These are phyloP conservation scores for Macrotus californicus DNA, from an alignment of 2,113 vertebrate genomes.

Conservation along the genomic window DNA sequence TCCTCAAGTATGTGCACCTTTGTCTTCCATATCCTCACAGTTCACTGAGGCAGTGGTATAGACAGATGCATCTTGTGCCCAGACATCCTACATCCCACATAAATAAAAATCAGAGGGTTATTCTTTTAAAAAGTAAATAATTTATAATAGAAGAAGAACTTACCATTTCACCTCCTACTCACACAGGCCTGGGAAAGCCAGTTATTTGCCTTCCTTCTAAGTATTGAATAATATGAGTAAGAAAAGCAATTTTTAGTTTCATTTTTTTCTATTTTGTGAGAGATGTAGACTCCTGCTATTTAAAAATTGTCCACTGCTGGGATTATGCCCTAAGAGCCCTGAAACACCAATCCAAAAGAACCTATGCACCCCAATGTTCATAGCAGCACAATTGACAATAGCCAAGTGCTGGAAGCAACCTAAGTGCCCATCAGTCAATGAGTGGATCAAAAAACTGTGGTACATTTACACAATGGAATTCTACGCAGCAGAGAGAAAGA, in stretches of 20 bases:
- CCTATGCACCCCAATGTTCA: no score
- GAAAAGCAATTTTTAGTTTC: background rate
- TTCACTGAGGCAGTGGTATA: background rate
- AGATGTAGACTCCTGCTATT: background rate
- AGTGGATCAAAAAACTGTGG: no score
- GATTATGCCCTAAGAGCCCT: no score
- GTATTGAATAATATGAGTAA: background rate
- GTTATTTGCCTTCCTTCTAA: background rate
- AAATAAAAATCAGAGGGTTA: background rate
- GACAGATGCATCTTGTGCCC: background rate
- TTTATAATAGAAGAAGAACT: background rate
- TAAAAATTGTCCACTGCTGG: background rate
- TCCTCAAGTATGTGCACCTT: rapidly evolving
- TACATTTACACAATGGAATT: no score
- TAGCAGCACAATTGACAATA: no score
- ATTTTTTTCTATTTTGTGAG: background rate
- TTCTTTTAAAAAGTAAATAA: background rate
- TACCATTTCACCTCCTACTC: background rate
- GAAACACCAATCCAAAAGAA: no score
- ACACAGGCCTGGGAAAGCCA: background rate
- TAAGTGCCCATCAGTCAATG: no score
- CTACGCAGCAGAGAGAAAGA: no score
- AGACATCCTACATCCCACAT: background rate
- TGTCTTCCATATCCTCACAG: background rate
- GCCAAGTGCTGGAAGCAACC: no score